Evolutionary conservation across 2,888 invertebrate genomes (phyloP).

Genomic region (Leucophenga maculata): DNA sequence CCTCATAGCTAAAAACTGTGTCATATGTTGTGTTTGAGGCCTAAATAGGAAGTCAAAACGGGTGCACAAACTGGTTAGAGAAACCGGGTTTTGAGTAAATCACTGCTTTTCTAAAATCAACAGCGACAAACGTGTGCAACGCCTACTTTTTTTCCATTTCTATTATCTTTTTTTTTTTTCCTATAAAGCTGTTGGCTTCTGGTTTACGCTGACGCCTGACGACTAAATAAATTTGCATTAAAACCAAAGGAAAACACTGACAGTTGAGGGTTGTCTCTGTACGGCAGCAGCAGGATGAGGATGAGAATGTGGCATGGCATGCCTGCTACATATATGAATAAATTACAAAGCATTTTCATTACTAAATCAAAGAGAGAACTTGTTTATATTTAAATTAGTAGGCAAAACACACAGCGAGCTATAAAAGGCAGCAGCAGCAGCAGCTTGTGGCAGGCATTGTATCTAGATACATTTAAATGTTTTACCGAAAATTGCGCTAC

Average conservation of each 20-base stretch:
- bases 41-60: neutral
- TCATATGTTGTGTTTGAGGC: neutral
- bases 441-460: constrained; percentile 6
- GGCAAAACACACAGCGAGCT: constrained; percentile 55
- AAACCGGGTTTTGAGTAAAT: neutral
- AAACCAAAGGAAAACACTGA: constrained; percentile 31
- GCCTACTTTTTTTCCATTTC: constrained; percentile 9
- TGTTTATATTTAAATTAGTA: constrained; percentile 65
- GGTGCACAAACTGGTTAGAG: neutral
- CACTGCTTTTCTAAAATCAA: constrained; percentile 4
- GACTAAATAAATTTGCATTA: constrained; percentile 64
- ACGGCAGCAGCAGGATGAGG: neutral
- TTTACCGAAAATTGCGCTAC: constrained; percentile 3
- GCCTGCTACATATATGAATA: constrained; percentile 25
- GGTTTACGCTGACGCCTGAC: constrained; percentile 29
- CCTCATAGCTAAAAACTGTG: constrained; percentile 15
- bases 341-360: constrained; percentile 55
- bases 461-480: constrained; percentile 21
- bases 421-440: constrained; percentile 6
- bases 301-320: constrained; percentile 4
- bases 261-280: neutral
- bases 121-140: constrained; percentile 7
- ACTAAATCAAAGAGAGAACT: constrained; percentile 55
- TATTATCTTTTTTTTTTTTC: too few relatives aligned
- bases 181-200: neutral